Percentiles rank a stretch among this genome's conserved stretches.
These are phyloP conservation scores for Cerastis rubricosa DNA, from an alignment of 2,888 invertebrate genomes.

Conservation along the genomic window DNA sequence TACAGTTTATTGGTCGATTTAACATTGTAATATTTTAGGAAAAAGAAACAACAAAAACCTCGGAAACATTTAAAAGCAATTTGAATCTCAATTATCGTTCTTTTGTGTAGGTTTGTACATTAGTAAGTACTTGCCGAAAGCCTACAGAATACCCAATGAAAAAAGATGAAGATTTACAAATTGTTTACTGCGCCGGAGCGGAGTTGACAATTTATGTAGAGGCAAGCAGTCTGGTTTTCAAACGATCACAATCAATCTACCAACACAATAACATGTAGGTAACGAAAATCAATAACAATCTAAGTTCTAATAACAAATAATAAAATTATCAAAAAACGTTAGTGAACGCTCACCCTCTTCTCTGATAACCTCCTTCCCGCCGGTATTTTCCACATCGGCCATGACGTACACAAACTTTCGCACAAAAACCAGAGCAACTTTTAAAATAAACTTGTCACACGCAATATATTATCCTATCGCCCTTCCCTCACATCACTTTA, in stretches of 20 bases:
- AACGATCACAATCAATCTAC: background rate
- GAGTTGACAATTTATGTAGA: background rate
- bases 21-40: background rate
- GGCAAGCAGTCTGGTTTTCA: background rate
- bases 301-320: background rate
- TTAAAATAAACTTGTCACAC: conserved; percentile 66
- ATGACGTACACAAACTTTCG: conserved; percentile 66
- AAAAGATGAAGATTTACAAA: background rate
- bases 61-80: background rate
- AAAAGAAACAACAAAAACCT: background rate
- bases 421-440: conserved; percentile 61
- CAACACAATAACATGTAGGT: background rate
- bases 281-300: background rate
- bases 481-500: conserved; percentile 73
- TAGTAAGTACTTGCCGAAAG: background rate
- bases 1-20: background rate
- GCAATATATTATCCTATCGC: conserved; percentile 70
- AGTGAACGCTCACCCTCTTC: conserved; percentile 56
- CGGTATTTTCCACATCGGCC: conserved; percentile 72
- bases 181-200: background rate
- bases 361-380: conserved; percentile 62
- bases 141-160: background rate
- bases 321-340: conserved; percentile 2
- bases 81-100: background rate
- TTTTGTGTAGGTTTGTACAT: background rate